A percentile compares a stretch with the other conserved stretches of the same genome.
Conservation (phyloP, 2,797 vertebrate species). For the Rhadinocentrus ornatus region DNA sequence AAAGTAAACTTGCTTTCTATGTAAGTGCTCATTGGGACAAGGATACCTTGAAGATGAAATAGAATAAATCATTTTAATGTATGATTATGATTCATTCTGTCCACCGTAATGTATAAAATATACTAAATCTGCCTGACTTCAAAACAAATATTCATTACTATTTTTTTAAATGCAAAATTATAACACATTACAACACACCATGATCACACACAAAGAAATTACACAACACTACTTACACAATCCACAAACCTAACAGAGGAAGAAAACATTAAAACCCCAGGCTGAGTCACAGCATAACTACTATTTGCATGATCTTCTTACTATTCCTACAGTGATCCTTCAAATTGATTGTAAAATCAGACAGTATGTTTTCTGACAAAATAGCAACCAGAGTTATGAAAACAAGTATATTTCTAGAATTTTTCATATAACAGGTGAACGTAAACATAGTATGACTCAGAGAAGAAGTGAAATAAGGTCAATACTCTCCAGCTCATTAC, state of each 20-base stretch:
- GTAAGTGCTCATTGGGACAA: not conserved
- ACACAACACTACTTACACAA: too few species aligned
- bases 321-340: not conserved
- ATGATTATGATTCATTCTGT: too few species aligned
- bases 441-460: slow-evolving; percentile 10
- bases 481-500: slow-evolving; percentile 27
- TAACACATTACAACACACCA: too few species aligned
- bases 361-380: not conserved
- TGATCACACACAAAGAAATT: not conserved
- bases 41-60: not conserved
- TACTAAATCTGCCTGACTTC: too few species aligned
- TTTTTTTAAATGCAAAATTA: too few species aligned
- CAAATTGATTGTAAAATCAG: not conserved
- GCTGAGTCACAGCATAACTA: not conserved
- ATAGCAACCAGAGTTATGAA: too few species aligned
- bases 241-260: too few species aligned
- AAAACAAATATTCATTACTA: too few species aligned
- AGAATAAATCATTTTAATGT: not conserved
- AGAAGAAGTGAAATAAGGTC: slow-evolving; percentile 23
- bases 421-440: not conserved
- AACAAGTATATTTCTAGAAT: not conserved
- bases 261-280: not conserved
- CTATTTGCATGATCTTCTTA: not conserved
- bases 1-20: not conserved
- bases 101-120: too few species aligned